phyloP scores from a whole-genome alignment of 2,113 vertebrate species.

The Cebidichthys violaceus region DNA sequence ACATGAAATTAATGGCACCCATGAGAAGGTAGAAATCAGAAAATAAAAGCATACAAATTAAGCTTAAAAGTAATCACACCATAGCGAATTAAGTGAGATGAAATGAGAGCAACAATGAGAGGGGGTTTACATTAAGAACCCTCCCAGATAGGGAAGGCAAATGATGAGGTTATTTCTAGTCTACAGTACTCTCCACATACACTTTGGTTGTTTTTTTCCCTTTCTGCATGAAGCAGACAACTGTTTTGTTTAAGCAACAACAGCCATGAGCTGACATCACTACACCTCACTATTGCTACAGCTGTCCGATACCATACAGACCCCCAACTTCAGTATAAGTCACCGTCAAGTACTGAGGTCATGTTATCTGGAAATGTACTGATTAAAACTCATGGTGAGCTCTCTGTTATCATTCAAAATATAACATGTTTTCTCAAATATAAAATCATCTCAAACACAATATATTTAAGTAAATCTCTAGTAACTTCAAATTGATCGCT shows the following conservation, averaged over 20 bases:
- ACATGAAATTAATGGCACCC: conserved; percentile 72
- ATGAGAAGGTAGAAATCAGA: conserved; percentile 56
- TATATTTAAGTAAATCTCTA: conserved; percentile 65
- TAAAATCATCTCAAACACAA: conserved; percentile 74
- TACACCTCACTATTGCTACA: conserved; percentile 65
- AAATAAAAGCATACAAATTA: conserved; percentile 55
- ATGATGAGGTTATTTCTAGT: conserved; percentile 51
- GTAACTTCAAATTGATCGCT: conserved; percentile 36
- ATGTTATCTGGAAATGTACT: conserved; percentile 62
- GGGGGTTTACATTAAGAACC: conserved; percentile 45
- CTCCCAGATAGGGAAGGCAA: conserved; percentile 51
- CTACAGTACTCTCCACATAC: conserved; percentile 55
- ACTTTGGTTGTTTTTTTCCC: conserved; percentile 70
- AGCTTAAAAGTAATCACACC: conserved; percentile 51
- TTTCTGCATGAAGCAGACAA: conserved; percentile 47
- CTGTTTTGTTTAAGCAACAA: conserved; percentile 43
- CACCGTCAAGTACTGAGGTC: conserved; percentile 55
- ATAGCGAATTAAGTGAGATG: conserved; percentile 43
- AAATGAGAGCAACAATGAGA: conserved; percentile 20
- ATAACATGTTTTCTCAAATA: conserved; percentile 67
- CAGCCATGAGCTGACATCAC: conserved; percentile 40
- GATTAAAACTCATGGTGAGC: conserved; percentile 54
- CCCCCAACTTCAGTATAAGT: conserved; percentile 34
- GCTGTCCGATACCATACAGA: conserved; percentile 35
- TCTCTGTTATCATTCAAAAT: conserved; percentile 68